Percentiles rank a stretch among this genome's conserved stretches.
Conservation (phyloP, 2,888 invertebrate genomes). For the Cylloceria caligata region DNA sequence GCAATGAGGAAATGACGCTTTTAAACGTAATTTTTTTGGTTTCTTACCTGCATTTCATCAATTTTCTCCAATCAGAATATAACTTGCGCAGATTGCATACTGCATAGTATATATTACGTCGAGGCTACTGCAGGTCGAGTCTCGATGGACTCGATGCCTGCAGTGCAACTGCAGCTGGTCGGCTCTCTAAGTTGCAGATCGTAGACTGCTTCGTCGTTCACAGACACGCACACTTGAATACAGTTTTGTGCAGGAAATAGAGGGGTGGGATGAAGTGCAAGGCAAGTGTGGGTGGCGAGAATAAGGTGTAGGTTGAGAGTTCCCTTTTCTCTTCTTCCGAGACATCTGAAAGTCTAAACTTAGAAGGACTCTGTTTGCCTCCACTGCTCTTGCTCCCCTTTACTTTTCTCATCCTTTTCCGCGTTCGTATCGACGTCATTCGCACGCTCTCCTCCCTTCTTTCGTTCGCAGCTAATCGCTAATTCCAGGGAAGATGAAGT, state of each 20-base stretch:
- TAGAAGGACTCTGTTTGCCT: conserved; percentile 48
- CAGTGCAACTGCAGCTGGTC: conserved; percentile 49
- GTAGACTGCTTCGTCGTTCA: conserved; percentile 21
- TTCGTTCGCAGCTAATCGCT: conserved; percentile 31
- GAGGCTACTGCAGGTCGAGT: conserved; percentile 36
- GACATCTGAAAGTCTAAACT: conserved; percentile 62
- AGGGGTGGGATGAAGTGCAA: neutral
- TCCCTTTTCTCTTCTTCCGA: conserved; percentile 17
- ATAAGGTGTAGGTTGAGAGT: conserved; percentile 58
- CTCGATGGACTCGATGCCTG: conserved; percentile 41
- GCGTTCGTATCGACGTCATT: conserved; percentile 39
- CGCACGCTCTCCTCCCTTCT: neutral
- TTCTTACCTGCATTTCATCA: neutral
- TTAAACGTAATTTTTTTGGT: neutral
- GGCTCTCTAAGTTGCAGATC: conserved; percentile 35
- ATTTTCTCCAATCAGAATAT: conserved; percentile 10
- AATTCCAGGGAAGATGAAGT: neutral
- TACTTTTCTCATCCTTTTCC: conserved; percentile 12
- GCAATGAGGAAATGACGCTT: too few relatives aligned
- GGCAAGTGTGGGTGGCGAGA: conserved; percentile 58
- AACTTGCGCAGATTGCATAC: conserved; percentile 32
- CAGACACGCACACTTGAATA: conserved; percentile 29
- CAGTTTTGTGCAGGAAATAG: conserved; percentile 26
- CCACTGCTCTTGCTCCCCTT: conserved; percentile 11
- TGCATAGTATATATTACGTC: conserved; percentile 25